These are phyloP conservation scores for Anagyrus pseudococci DNA, from an alignment of 2,888 invertebrate species.

Conservation along the genomic window DNA sequence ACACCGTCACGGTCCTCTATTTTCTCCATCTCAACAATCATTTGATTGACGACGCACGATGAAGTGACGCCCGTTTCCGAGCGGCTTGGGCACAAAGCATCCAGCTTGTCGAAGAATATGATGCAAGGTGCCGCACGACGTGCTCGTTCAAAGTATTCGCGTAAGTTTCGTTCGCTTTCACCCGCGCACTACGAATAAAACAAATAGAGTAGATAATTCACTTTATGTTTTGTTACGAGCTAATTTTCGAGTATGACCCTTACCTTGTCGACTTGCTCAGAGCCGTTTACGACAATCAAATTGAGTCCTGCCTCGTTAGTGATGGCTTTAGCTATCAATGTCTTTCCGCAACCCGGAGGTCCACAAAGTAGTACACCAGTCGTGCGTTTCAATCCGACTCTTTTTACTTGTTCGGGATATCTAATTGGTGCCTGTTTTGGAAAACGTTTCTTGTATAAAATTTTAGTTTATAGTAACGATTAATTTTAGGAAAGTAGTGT, in stretches of 20 bases:
- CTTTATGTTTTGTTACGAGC: neutral
- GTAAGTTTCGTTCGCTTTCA: conserved; percentile 95
- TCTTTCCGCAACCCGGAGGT: conserved; percentile 97
- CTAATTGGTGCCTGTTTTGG: conserved; percentile 81
- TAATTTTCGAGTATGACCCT: neutral
- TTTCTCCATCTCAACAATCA: conserved; percentile 99
- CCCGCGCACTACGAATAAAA: conserved; percentile 81
- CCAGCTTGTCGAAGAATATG: conserved; percentile 98
- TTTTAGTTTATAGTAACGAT: too few relatives aligned
- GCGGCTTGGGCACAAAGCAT: conserved; percentile 91
- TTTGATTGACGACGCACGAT: conserved; percentile 91
- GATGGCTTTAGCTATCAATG: conserved; percentile 95
- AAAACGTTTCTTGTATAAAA: too few relatives aligned
- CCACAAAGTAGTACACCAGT: conserved; percentile 94
- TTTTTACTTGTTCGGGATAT: conserved; percentile 79
- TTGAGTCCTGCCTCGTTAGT: conserved; percentile 99
- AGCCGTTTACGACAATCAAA: conserved; percentile 98
- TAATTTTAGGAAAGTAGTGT: too few relatives aligned
- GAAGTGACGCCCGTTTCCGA: conserved; percentile 78
- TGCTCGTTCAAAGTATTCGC: conserved; percentile 93
- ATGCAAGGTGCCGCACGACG: conserved; percentile 96
- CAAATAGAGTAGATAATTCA: neutral
- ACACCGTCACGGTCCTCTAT: conserved; percentile 90
- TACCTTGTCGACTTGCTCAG: conserved; percentile 96
- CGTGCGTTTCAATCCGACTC: conserved; percentile 80